phyloP scores from a whole-genome alignment of 2,797 vertebrate species.

The Clarias fuscus region DNA sequence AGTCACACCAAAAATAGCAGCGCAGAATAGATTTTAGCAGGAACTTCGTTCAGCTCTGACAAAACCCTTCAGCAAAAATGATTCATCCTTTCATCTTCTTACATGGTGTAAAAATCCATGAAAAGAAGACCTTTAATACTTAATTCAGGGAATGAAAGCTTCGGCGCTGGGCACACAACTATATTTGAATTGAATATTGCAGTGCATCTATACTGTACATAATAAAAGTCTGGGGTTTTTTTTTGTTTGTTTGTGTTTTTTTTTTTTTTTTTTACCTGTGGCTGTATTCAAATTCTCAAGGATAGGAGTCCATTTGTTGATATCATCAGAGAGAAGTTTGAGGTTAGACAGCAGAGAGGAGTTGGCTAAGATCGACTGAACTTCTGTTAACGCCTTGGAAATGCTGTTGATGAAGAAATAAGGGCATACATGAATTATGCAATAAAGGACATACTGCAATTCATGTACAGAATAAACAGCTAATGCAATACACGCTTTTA shows the following conservation, averaged over 20 bases:
- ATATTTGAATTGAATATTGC: not conserved
- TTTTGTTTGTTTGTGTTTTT: not conserved
- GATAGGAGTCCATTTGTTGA: conserved; percentile 63
- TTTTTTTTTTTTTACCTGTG: conserved; percentile 48
- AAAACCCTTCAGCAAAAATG: conserved; percentile 24
- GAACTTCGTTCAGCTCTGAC: conserved; percentile 2
- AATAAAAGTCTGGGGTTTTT: not conserved
- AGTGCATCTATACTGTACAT: not conserved
- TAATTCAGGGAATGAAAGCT: conserved; percentile 10
- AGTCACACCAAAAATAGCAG: not conserved
- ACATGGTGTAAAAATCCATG: conserved; percentile 2
- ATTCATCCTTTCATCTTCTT: conserved; percentile 35
- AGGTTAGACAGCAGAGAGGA: conserved; percentile 62
- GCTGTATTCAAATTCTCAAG: conserved; percentile 52
- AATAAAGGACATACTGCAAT: not conserved
- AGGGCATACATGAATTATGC: no score
- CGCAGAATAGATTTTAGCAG: conserved; percentile 12
- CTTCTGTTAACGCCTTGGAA: conserved; percentile 68
- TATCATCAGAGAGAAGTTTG: conserved; percentile 62
- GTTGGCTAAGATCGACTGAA: conserved; percentile 69
- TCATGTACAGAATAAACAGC: not conserved
- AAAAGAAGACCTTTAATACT: conserved; percentile 31
- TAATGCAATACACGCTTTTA: not conserved
- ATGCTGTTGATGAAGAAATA: conserved; percentile 60
- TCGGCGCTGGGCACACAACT: conserved; percentile 1